phyloP scores from a whole-genome alignment of 2,888 invertebrate genomes.

The Calameuta filiformis region DNA sequence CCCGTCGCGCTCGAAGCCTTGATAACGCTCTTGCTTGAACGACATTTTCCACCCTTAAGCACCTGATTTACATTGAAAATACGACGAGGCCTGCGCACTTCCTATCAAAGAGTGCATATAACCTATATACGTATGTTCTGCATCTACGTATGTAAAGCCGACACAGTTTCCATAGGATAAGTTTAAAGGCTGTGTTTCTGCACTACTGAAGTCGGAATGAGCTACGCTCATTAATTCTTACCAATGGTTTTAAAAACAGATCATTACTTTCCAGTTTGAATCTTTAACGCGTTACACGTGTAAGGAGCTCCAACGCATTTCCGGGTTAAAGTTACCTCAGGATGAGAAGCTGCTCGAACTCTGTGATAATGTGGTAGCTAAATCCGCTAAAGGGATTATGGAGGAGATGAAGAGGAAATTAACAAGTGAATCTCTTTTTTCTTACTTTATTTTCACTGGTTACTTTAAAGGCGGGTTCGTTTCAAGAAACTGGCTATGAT shows the following conservation, averaged over 20 bases:
- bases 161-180: background rate
- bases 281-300: background rate
- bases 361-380: background rate
- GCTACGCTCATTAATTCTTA: background rate
- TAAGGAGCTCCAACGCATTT: background rate
- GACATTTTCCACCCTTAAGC: conserved; percentile 12
- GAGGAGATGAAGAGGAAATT: conserved; percentile 42
- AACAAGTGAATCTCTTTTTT: conserved; percentile 43
- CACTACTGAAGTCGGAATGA: background rate
- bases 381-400: background rate
- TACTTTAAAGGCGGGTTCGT: background rate
- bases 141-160: background rate
- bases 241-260: background rate
- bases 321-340: background rate
- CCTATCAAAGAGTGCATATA: background rate
- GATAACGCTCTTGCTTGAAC: conserved; percentile 10
- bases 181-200: background rate
- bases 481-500: background rate
- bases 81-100: background rate
- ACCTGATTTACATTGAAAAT: background rate
- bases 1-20: background rate
- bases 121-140: background rate
- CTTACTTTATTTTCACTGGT: conserved; percentile 12
- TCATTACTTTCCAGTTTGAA: background rate
- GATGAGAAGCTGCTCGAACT: background rate